Percentiles rank a stretch among this genome's conserved stretches.
phyloP scores from a whole-genome alignment of 2,888 invertebrate genomes.

The Apomyelois bistriatella region DNA sequence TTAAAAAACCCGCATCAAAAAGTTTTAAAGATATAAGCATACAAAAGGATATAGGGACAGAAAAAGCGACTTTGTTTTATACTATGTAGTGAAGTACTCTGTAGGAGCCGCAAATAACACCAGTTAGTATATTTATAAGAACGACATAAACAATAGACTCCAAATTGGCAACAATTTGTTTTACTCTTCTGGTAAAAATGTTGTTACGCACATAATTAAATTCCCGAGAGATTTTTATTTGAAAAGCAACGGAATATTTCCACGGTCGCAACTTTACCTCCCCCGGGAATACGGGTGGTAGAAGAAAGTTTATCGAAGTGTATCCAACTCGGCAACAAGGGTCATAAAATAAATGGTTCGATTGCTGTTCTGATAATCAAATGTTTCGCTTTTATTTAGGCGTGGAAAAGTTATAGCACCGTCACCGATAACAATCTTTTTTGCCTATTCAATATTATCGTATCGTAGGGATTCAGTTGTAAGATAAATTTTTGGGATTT shows the following conservation, averaged over 20 bases:
- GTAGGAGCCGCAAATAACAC: too few species aligned
- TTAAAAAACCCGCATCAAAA: too few species aligned
- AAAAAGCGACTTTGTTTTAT: too few species aligned
- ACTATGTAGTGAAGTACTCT: too few species aligned
- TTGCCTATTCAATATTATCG: too few species aligned
- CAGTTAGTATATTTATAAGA: too few species aligned
- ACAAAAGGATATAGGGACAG: too few species aligned
- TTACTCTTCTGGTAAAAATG: neutral
- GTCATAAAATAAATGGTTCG: constrained; percentile 2
- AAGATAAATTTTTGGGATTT: too few species aligned
- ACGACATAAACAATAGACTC: too few species aligned
- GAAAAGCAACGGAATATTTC: neutral
- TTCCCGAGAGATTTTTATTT: neutral
- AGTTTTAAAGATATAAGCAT: too few species aligned
- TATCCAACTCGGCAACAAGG: constrained; percentile 1
- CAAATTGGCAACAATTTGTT: neutral
- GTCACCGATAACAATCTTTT: neutral
- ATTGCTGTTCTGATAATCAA: constrained; percentile 6
- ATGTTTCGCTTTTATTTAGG: constrained; percentile 10
- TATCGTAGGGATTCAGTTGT: too few species aligned
- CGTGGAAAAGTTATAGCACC: too few species aligned
- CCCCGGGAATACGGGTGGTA: neutral
- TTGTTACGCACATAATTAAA: neutral
- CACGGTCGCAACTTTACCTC: neutral
- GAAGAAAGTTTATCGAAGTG: neutral